Evolutionary conservation across 1,140 invertebrate species (phyloP), one percentile per base, ranked within the genome.

Genomic region (Eubasilissa regina): DNA sequence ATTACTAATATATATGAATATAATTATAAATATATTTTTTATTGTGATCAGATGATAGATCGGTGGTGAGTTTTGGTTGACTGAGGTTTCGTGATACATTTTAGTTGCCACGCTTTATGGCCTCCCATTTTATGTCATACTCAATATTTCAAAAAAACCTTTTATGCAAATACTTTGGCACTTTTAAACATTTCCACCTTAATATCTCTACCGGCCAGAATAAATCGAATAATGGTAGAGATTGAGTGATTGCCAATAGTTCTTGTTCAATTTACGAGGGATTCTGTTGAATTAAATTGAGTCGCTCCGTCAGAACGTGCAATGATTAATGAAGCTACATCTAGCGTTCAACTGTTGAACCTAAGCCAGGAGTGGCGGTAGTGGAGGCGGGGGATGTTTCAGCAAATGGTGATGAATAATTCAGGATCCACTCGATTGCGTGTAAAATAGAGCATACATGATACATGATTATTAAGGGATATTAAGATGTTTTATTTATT

Each of bases 331-430:
- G 70, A 74, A 56, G 68, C 25, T 19, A n/a, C 70, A 35, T 56
- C 51, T 55, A 44, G 25, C 70, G 70, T 74, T 74, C 70, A 55
- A 55, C 70, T 55, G 53, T 35, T 51, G 66, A 55, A 19, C 43
- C 45, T 17, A 9, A 51, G 4, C 66, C 43, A 48, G 17, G 66
- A 48, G n/a, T 19, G 11, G 66, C 15, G 15, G 60, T 44, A 35
- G 60, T 35, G 17, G 25, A 6, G 43, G 25, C 7, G 8, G 17
- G 13, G 70, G 35, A 35, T 55, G 53, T 48, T 45, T 17, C 44
- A 9, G 45, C 62, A 44, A 75, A 75, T 62, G 74, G 55, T 51
- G 74, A 75, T 75, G 62, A 75, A 75, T 75, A 75, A 75, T 75
- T 60, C 58, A 75, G 8, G 43, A 64, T 60, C 44, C 74, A 62